phyloP scores from a whole-genome alignment of 2,113 vertebrate species.

The Fukomys damarensis region DNA sequence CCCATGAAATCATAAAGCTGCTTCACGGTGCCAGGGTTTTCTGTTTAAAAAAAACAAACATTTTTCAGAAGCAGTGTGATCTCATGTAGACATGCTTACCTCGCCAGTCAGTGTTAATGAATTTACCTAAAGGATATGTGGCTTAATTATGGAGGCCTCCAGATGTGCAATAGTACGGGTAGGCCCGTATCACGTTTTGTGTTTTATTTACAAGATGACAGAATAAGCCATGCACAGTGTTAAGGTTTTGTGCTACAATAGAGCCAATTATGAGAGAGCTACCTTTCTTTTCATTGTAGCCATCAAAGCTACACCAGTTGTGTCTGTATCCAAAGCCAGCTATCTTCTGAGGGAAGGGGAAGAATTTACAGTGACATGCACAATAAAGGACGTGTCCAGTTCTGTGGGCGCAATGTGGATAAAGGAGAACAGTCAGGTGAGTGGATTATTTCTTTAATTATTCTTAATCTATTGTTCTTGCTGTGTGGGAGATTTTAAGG shows the following conservation, averaged over 20 bases:
- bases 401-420: slow-evolving; percentile 91
- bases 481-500: background rate
- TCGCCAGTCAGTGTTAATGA: background rate
- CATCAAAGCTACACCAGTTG: slow-evolving; percentile 88
- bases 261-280: background rate
- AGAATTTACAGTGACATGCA: slow-evolving; percentile 90
- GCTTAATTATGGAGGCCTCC: background rate
- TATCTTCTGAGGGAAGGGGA: slow-evolving; percentile 91
- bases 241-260: background rate
- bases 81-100: background rate
- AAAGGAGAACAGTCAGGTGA: slow-evolving; percentile 89
- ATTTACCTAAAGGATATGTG: background rate
- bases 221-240: background rate
- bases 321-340: slow-evolving; percentile 89
- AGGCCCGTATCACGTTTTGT: background rate
- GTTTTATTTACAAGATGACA: background rate
- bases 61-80: background rate
- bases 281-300: slow-evolving; percentile 86
- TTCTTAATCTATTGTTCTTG: background rate
- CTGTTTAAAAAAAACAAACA: background rate
- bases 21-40: background rate
- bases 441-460: slow-evolving; percentile 56
- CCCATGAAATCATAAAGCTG: background rate
- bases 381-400: slow-evolving; percentile 92
- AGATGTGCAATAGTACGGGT: background rate